Evolutionary conservation across 2,888 invertebrate genomes (phyloP), one percentile per base, ranked within the genome.

Genomic region (Fabriciana adippe): DNA sequence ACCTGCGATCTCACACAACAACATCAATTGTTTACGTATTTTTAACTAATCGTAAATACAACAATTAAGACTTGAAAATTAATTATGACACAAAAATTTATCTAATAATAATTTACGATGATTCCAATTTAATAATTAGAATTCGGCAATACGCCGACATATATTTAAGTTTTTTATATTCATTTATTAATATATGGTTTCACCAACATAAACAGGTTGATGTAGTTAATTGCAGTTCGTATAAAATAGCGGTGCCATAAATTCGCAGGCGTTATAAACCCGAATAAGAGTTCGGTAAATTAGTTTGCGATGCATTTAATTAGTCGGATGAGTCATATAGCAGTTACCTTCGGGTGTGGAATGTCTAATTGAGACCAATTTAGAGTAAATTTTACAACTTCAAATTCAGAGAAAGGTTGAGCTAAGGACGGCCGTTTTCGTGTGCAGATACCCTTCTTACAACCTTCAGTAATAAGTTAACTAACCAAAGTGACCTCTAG

Each of bases 321-420:
- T 11, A 56, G 5, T 11, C 18, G 13, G 8, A 14, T 56, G 45
- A 16, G 45, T 56, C 56, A 57, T 47, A 45, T 18, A 31, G 50
- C 48, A 48, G 47, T 60, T 31, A 50, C 50, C 60, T 53, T 64
- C 31, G 51, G 18, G 41, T 41, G 50, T 21, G 15, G 64, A 72
- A 73, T 68, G 62, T 70, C 60, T 73, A 73, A 73, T 72, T 74
- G 68, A 71, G 71, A 64, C 67, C 69, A 73, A 72, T 74, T 75
- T 67, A 69, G 47, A 66, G 63, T 61, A 41, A 41, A 65, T 73
- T 75, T 76, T 75, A 75, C 71, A 74, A 70, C 72, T 41, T 11
- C 35, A 41, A 71, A 72, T 66, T 67, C 66, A 31, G 69, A 69
- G 72, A 69, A 73, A 77, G 75, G 74, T 74, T 73, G 66, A 45